Base-by-base conservation (phyloP, 2,797 vertebrate genomes). In the Parotocinclus haroldoi region DNA sequence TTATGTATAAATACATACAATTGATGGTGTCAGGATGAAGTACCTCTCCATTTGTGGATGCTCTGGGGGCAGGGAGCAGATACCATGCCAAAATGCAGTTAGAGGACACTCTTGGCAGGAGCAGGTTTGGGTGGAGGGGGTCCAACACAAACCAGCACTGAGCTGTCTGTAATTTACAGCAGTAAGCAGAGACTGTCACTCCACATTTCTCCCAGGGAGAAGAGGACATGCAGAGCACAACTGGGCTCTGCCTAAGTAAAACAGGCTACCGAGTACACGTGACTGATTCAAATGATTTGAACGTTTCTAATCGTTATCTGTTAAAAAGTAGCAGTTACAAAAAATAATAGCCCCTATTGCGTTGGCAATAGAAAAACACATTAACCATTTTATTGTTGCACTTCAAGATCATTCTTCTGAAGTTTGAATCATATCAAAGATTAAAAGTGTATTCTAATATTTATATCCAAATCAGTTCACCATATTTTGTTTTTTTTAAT, bases 161-260 rank as follows among this genome's bases (percentile, higher is more conserved):
- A 52, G 50, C 38, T 55, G 42, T 60, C 60, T 56, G 65, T 63
- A 46, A 74, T 66, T 69, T 53, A 71, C 56, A 58, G 56, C 66
- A 76, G 56, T 39, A 60, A 72, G 63, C 72, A 67, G 69, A 53
- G 63, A 42, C 66, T 76, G 69, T 76, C 69, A 67, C 62, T 58
- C 40, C 51, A 46, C 66, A 67, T 74, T 67, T 61, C 53, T 60
- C 48, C 66, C 64, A 68, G 61, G 62, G 62, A 51, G 61, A 53
- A 48, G 44, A 71, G 63, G 45, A 62, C 49, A 72, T 61, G n/a
- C 63, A 73, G 75, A 61, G 50, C 55, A 40, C 72, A 72, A 68
- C 68, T 68, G 65, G 64, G 61, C 40, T 70, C 61, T 68, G 55
- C 27, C 42, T 63, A 63, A 13, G 37, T 40, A 18, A 45, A 61